Conservation (phyloP, 1,140 invertebrate genomes). For the Eriocheir sinensis region DNA sequence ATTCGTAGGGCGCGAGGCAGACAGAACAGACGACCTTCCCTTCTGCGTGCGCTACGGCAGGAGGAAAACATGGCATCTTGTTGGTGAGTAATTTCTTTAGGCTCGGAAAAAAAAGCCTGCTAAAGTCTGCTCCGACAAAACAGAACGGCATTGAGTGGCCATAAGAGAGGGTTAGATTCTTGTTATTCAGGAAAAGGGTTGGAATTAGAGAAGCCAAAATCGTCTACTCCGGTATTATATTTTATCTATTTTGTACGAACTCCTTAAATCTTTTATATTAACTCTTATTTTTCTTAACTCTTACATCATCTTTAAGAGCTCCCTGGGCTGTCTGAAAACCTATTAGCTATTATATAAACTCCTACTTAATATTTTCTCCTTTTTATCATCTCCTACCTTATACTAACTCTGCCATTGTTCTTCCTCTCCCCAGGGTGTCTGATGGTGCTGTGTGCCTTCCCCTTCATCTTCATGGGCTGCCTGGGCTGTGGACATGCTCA, state of each 20-base stretch:
- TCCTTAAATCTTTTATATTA: no score
- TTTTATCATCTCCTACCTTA: neutral
- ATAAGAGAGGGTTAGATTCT: neutral
- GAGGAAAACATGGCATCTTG: slow-evolving; percentile 83
- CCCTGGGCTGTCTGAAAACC: no score
- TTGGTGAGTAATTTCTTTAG: slow-evolving; percentile 81
- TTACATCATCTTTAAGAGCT: no score
- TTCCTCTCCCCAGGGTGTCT: slow-evolving; percentile 84
- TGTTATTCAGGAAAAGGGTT: neutral
- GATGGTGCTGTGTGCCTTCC: slow-evolving; percentile 91
- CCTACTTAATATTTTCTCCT: no score
- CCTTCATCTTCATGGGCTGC: slow-evolving; percentile 95
- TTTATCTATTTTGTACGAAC: no score
- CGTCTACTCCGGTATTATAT: no score
- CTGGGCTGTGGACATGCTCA: slow-evolving; percentile 85
- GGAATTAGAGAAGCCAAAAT: no score
- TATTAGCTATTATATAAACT: no score
- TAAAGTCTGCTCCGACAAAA: neutral
- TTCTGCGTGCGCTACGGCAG: slow-evolving; percentile 76
- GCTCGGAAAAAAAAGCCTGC: neutral
- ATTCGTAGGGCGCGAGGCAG: slow-evolving; percentile 94
- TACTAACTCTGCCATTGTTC: no score
- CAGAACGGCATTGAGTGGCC: no score
- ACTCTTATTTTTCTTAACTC: no score
- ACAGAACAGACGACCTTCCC: slow-evolving; percentile 84